Conservation (phyloP, 2,113 vertebrate genomes). For the Phasianus colchicus region DNA sequence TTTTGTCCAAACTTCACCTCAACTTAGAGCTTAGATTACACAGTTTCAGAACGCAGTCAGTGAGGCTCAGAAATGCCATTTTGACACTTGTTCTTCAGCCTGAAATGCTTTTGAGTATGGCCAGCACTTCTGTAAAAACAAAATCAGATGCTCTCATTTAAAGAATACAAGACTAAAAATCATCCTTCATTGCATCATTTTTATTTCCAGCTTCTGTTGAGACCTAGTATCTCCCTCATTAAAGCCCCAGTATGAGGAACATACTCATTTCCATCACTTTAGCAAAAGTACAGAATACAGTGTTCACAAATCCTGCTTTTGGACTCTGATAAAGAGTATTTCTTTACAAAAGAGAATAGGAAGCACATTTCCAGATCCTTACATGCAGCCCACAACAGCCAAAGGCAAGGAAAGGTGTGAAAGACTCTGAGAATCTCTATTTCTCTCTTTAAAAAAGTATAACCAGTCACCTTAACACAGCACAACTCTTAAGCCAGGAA, state of each 20-base stretch:
- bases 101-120: neutral
- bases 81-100: conserved; percentile 28
- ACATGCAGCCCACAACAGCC: neutral
- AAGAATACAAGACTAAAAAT: neutral
- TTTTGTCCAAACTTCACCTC: conserved; percentile 1
- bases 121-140: neutral
- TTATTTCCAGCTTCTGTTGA: neutral
- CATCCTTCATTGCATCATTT: neutral
- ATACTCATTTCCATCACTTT: neutral
- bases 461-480: neutral
- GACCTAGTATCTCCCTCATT: neutral
- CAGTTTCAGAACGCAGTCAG: neutral
- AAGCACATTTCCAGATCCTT: neutral
- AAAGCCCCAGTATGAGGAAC: neutral
- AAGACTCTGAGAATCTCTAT: neutral
- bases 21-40: neutral
- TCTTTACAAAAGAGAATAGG: neutral
- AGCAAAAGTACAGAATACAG: neutral
- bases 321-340: neutral
- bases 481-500: neutral
- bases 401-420: neutral
- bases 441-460: neutral
- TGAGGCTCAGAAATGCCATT: neutral
- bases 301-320: neutral
- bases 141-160: conserved; percentile 2